Base-by-base conservation (phyloP, 2,888 invertebrate genomes). In the Dermolepida albohirtum region DNA sequence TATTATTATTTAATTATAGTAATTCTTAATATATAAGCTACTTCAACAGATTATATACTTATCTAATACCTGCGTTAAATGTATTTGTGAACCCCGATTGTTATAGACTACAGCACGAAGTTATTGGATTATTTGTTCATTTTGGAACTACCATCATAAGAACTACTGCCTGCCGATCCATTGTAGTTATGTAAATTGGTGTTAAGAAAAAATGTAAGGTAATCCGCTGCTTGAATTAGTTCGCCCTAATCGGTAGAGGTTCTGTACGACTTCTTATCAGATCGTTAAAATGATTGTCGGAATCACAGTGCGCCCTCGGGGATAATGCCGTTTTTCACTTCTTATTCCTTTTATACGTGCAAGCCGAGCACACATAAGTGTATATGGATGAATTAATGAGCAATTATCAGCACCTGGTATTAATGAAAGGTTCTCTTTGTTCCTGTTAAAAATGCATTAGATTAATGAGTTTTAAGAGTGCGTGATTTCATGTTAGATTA, bases 151-250 rank as follows among this genome's bases (percentile, higher is more conserved):
- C 44, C 17, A 11, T 59, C 34, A 47, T 29, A 34, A 62, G 34
- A 43, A 62, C 44, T 47, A 62, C 27, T 34, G 59, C 34, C 2
- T 2, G 12, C 14, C 59, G 14, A n/a, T 11, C 44, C 44, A 43
- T 59, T 57, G 57, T 43, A 43, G 41, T 57, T 57, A 62, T 62
- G 59, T 47, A 47, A 62, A 62, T 62, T 44, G 47, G n/a, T 14
- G 34, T 14, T 16, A 55, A 41, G 16, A 55, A 22, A 55, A 55
- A 55, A 55, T 41, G 34, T 34, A 39, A 62, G 59, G 47, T 44
- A 47, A 47, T 62, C 14, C 14, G 29, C 59, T 49, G 59, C 59
- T 17, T 49, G 59, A 62, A 62, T 47, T 62, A 62, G 47, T 62
- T 34, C 59, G 29, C 59, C 27, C 11, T 16, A 27, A 14, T 27